Conservation (phyloP, 1,140 invertebrate species). For the Mya arenaria region DNA sequence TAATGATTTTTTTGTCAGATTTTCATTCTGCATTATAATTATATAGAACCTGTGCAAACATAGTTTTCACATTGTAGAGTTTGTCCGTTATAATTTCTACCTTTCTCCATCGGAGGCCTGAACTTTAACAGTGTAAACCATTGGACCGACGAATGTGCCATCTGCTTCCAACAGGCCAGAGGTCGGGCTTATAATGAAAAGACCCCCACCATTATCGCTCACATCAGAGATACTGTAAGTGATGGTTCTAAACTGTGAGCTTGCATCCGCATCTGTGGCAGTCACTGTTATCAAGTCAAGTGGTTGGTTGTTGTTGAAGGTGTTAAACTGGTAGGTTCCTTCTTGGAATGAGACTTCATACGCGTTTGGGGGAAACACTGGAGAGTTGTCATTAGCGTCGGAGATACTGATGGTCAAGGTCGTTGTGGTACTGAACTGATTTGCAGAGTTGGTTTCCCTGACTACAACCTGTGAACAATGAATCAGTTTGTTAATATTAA, state of each 20-base stretch:
- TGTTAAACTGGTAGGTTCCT: slow-evolving; percentile 55
- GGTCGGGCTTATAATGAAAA: slow-evolving; percentile 54
- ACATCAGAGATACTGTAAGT: slow-evolving; percentile 59
- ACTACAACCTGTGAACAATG: slow-evolving; percentile 64
- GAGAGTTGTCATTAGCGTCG: slow-evolving; percentile 59
- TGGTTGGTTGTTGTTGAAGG: slow-evolving; percentile 13
- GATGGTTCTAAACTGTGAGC: slow-evolving; percentile 29
- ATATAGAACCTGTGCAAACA: no score
- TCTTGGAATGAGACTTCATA: slow-evolving; percentile 36
- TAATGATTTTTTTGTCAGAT: no score
- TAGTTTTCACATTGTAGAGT: no score
- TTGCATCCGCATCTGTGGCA: slow-evolving; percentile 65
- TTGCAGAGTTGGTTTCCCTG: slow-evolving; percentile 27
- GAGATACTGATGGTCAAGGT: slow-evolving; percentile 57
- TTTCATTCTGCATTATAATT: no score
- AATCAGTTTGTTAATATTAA: no score
- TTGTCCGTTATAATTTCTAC: slow-evolving; percentile 5
- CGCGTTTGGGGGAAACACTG: slow-evolving; percentile 54
- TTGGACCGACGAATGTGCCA: slow-evolving; percentile 46
- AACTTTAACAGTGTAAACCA: slow-evolving; percentile 55
- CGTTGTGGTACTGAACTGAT: slow-evolving; percentile 35
- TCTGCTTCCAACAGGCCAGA: slow-evolving; percentile 42
- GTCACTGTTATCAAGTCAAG: slow-evolving; percentile 50
- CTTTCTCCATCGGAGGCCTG: slow-evolving; percentile 58
- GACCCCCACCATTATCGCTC: slow-evolving; percentile 54